phyloP scores from a whole-genome alignment of 2,113 vertebrate genomes.

The Conger conger region DNA sequence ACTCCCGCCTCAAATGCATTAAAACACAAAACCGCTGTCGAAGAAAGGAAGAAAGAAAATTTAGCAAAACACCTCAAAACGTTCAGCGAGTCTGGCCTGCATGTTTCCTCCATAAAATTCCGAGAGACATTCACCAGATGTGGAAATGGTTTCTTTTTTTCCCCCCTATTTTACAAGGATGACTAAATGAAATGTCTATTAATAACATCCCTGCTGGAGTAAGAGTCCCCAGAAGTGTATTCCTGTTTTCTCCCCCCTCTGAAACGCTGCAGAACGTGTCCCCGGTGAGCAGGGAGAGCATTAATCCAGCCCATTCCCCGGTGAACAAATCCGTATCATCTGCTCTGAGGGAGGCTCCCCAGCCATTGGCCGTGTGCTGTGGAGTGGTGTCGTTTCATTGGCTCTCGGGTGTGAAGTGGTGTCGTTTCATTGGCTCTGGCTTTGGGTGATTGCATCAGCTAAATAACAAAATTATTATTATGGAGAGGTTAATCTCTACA shows the following conservation, averaged over 20 bases:
- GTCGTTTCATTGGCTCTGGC: no score
- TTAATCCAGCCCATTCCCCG: slow-evolving; percentile 48
- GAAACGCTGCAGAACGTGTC: slow-evolving; percentile 14
- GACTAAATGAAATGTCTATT: slow-evolving; percentile 60
- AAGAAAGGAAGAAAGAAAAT: not conserved
- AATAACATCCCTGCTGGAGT: slow-evolving; percentile 52
- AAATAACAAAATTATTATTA: no score
- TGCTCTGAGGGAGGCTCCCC: slow-evolving; percentile 47
- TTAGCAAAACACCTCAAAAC: not conserved
- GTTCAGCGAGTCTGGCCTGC: slow-evolving; percentile 30
- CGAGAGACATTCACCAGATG: slow-evolving; percentile 46
- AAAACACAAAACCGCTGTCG: not conserved
- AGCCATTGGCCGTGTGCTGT: slow-evolving; percentile 39
- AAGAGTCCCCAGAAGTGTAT: slow-evolving; percentile 15
- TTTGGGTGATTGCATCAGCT: no score
- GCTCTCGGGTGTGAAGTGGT: not conserved
- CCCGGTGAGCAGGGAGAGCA: slow-evolving; percentile 47
- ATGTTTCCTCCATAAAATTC: slow-evolving; percentile 43
- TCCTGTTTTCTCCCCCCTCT: no score
- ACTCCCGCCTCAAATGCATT: not conserved
- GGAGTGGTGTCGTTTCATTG: slow-evolving; percentile 16
- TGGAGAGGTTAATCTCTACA: no score
- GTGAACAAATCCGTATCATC: slow-evolving; percentile 53
- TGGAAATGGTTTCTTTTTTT: slow-evolving; percentile 47
- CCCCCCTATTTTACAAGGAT: slow-evolving; percentile 47